Base-by-base conservation (phyloP, 1,140 invertebrate genomes). In the Penaeus chinensis region DNA sequence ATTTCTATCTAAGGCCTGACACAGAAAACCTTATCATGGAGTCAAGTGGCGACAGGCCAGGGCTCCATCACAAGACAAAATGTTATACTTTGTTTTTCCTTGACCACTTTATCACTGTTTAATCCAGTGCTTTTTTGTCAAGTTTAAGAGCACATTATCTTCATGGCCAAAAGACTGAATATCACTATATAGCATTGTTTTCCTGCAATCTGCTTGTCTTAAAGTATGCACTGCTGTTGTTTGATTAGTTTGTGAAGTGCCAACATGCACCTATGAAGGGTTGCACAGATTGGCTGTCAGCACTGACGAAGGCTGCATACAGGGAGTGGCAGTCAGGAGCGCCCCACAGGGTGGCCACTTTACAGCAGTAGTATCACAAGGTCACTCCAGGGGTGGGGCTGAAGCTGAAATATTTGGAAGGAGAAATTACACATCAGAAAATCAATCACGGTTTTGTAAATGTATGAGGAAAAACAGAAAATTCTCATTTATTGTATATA, bases 361-460 rank as follows among this genome's bases (percentile, higher is more conserved):
- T 82, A 27, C 71, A 87, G 24, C 54, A 78, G 60, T 83, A 87
- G n/a, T 87, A 87, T 87, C 86, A 87, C 86, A 87, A 82, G 71
- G 81, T 82, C 71, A 83, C 86, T 87, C 86, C 86, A 87, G 86
- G n/a, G 86, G 86, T 82, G 86, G 86, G 86, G 86, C 86, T 76
- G 80, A 82, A 78, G 86, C 86, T 87, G 86, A 47, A 87, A 83
- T 47, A 42, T 13, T 32, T 3, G n/a, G 61, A 78, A 22, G 3
- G 37, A 24, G 37, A 20, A 63, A 78, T 65, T 63, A 78, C 5
- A 32, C 62, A 27, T 62, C 42, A 54, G 19, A 60, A 24, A 65
- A 42, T n/a, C 22, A 47, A 66, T 2, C 24, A 66, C 10, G n/a
- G 0, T 42, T 27, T 16, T 66, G 27, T 69, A 13, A 54, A 54